phyloP scores from a whole-genome alignment of 2,113 vertebrate genomes.

The Chiloscyllium plagiosum region DNA sequence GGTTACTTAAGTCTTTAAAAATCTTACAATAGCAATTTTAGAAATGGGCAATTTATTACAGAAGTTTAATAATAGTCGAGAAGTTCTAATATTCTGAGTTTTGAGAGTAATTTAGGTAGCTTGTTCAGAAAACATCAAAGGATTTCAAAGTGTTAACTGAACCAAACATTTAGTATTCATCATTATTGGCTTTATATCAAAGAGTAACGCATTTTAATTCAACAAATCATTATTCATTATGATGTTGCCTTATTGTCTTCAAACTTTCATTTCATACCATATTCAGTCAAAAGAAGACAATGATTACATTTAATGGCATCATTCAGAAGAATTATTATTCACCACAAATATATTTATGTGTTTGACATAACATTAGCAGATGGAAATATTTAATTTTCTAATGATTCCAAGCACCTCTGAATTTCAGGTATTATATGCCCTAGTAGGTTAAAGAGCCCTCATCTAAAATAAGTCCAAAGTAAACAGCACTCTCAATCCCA shows the following conservation, averaged over 20 bases:
- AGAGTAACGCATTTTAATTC: conserved; percentile 4
- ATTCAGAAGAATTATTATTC: neutral
- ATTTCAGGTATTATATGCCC: neutral
- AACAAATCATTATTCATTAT: neutral
- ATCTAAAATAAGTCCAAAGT: neutral
- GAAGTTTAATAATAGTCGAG: neutral
- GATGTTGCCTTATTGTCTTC: neutral
- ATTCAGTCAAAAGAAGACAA: neutral
- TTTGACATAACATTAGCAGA: neutral
- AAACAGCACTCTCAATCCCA: neutral
- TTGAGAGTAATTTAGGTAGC: neutral
- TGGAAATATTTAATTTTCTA: conserved; percentile 1
- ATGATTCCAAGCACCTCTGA: neutral
- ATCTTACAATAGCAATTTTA: neutral
- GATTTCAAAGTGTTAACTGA: neutral
- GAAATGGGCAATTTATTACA: neutral
- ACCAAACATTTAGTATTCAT: neutral
- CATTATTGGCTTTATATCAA: neutral
- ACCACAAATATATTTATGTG: neutral
- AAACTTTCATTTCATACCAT: neutral
- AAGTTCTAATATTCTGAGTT: neutral
- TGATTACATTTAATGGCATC: neutral
- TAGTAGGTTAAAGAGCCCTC: neutral
- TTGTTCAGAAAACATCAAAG: neutral
- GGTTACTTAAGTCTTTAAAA: neutral